Conservation (phyloP, 2,797 vertebrate genomes). For the Chloroceryle amazona region DNA sequence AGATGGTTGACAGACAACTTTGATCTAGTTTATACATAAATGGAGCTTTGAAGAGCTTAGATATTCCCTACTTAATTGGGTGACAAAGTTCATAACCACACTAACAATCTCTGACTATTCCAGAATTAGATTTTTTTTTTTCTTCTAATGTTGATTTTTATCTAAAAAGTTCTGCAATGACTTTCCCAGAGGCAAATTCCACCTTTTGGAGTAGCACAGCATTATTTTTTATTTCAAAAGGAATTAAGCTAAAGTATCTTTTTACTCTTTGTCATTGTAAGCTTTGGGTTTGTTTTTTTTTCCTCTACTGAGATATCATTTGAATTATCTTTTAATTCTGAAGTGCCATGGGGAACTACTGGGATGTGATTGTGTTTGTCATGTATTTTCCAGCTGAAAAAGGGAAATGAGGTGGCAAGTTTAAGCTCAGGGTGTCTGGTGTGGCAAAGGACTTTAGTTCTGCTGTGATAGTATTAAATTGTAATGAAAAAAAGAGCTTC, state of each 20-base stretch:
- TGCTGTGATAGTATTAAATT: neutral
- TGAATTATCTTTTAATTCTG: slow-evolving; percentile 72
- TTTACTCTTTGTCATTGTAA: slow-evolving; percentile 48
- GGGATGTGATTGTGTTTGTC: neutral
- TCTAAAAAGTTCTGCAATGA: slow-evolving; percentile 47
- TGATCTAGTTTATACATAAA: slow-evolving; percentile 60
- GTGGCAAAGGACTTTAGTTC: neutral
- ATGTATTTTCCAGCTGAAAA: slow-evolving; percentile 14
- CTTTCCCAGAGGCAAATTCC: slow-evolving; percentile 73
- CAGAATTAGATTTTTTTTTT: neutral
- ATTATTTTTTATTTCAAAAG: slow-evolving; percentile 63
- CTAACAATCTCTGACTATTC: neutral
- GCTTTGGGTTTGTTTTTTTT: neutral
- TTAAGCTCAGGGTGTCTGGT: neutral
- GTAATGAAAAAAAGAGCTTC: neutral
- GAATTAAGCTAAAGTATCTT: slow-evolving; percentile 17
- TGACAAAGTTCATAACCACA: slow-evolving; percentile 56
- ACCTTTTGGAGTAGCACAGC: slow-evolving; percentile 60
- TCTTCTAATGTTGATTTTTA: slow-evolving; percentile 35
- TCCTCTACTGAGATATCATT: slow-evolving; percentile 8
- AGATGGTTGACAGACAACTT: slow-evolving; percentile 61
- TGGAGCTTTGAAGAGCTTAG: slow-evolving; percentile 51
- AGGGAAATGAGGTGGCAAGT: neutral
- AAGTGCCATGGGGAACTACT: neutral
- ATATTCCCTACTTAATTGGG: slow-evolving; percentile 50